phyloP scores from a whole-genome alignment of 2,113 vertebrate species.

The Nycticebus coucang region DNA sequence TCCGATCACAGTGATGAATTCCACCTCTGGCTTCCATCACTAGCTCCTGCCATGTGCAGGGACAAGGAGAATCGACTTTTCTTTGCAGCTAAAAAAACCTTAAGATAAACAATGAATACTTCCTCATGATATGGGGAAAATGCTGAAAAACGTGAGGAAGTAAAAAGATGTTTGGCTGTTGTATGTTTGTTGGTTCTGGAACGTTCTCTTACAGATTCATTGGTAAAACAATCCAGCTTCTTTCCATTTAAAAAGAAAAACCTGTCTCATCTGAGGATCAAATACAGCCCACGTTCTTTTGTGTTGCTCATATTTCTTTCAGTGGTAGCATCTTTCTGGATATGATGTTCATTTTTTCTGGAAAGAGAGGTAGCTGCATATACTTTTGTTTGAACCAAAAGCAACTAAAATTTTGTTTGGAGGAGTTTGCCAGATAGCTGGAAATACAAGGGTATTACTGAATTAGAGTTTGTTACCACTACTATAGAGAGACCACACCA shows the following conservation, averaged over 20 bases:
- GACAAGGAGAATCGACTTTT: constrained; percentile 15
- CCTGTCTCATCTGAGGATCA: background rate
- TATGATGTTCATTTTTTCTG: background rate
- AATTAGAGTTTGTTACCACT: background rate
- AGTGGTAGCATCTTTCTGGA: background rate
- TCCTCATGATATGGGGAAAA: background rate
- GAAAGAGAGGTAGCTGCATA: background rate
- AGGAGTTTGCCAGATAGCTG: background rate
- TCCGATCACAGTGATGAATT: background rate
- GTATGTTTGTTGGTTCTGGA: constrained; percentile 9
- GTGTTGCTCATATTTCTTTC: background rate
- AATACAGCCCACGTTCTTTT: background rate
- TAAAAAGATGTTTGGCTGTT: background rate
- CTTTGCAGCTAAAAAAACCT: background rate
- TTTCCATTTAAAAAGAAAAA: constrained; percentile 1
- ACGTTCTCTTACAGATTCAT: background rate
- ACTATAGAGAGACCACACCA: background rate
- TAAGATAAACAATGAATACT: background rate
- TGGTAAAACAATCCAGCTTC: background rate
- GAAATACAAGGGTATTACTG: background rate
- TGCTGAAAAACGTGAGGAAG: background rate
- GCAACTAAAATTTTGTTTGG: background rate
- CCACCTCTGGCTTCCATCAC: background rate
- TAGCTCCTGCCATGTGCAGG: background rate
- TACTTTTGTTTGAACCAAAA: background rate